Base-by-base conservation (phyloP, 2,888 invertebrate species). In the Aproaerema taeniolella region DNA sequence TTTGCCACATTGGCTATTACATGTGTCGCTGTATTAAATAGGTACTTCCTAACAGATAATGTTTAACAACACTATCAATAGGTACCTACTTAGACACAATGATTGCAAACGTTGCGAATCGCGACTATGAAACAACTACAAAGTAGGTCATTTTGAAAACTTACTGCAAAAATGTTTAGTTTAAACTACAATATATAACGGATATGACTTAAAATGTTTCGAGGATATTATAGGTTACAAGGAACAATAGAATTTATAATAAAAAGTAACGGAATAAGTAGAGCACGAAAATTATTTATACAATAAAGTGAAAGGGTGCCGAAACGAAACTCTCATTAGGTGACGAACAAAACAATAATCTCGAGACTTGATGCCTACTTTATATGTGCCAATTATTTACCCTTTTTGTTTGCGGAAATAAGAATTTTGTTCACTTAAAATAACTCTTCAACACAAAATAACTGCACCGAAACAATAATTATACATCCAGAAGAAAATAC, bases 221-320 rank as follows among this genome's bases (percentile, higher is more conserved):
- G n/a, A n/a, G n/a, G n/a, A n/a, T n/a, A n/a, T n/a, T n/a, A n/a
- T n/a, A n/a, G n/a, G n/a, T n/a, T n/a, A n/a, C 20, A 20, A 8
- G 20, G 4, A 6, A 39, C 31, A 42, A 34, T 38, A 38, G 34
- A 17, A 38, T 31, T 58, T 58, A 67, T 58, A 59, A 56, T 45
- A 45, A 38, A 38, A 61, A 71, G 61, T 63, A 35, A 58, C 46
- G 46, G 55, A 73, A 55, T 81, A 86, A 83, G 85, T 86, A 77
- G 85, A 86, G 82, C 85, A 86, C 80, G 75, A 79, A 81, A 80
- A 73, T 75, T 75, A 61, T 73, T 72, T 73, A 75, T 69, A 76
- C 75, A 74, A 74, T 76, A 72, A 86, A 85, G 85, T 86, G 85
- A 86, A 86, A 86, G 85, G 85, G 75, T 77, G 67, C 68, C 66